phyloP scores from a whole-genome alignment of 2,797 vertebrate species.

The Lophotriccus pileatus region DNA sequence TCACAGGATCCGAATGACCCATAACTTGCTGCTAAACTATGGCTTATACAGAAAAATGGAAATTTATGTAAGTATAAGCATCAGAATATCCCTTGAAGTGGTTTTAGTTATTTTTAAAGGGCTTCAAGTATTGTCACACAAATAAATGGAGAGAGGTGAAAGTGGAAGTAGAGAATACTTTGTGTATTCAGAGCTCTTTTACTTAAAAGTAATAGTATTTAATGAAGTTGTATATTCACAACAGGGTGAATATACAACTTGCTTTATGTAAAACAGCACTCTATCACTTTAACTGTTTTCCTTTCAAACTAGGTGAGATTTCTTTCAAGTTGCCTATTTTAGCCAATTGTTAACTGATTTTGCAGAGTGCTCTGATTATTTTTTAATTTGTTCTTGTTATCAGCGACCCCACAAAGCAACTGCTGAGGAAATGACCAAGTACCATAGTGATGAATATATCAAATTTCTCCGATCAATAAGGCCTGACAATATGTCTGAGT shows the following conservation, averaged over 20 bases:
- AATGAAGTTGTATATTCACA: not conserved
- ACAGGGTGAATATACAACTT: not conserved
- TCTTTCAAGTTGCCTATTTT: not conserved
- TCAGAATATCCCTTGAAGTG: not conserved
- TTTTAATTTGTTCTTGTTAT: slow-evolving; percentile 37
- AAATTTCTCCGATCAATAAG: slow-evolving; percentile 92
- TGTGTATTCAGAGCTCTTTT: not conserved
- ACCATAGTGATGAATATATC: slow-evolving; percentile 94
- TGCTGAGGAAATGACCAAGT: slow-evolving; percentile 94
- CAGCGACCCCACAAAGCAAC: slow-evolving; percentile 94
- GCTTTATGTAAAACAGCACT: not conserved
- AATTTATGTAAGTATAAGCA: slow-evolving; percentile 88
- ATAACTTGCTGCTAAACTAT: slow-evolving; percentile 96
- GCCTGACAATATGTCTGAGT: slow-evolving; percentile 94
- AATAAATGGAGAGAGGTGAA: not conserved
- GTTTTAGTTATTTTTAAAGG: not conserved
- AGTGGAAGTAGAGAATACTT: not conserved
- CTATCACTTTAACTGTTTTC: not conserved
- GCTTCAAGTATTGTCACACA: not conserved
- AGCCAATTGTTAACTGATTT: not conserved
- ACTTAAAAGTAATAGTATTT: not conserved
- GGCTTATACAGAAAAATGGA: slow-evolving; percentile 97
- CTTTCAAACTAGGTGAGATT: not conserved
- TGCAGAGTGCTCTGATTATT: not conserved
- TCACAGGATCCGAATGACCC: slow-evolving; percentile 95